phyloP scores from a whole-genome alignment of 2,113 vertebrate species.

The Vulpes lagopus region DNA sequence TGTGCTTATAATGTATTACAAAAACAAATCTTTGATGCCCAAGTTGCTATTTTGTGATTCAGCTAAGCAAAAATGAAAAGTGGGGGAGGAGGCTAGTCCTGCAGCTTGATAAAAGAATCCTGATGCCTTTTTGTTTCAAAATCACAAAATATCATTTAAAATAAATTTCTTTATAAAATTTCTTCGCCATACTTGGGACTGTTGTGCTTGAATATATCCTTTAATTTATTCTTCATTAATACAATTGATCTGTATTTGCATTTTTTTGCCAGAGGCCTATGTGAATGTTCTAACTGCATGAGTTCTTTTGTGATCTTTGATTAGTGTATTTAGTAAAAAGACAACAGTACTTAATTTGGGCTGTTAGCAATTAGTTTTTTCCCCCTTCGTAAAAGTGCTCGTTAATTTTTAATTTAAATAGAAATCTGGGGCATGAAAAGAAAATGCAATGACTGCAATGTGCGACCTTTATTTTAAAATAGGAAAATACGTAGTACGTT shows the following conservation, averaged over 20 bases:
- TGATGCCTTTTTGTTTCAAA: constrained; percentile 45
- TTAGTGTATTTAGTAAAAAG: constrained; percentile 60
- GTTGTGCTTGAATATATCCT: constrained; percentile 82
- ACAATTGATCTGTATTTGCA: constrained; percentile 46
- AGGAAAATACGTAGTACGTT: background rate
- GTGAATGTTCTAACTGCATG: constrained; percentile 72
- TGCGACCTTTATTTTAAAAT: constrained; percentile 56
- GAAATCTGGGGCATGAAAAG: background rate
- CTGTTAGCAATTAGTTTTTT: constrained; percentile 53
- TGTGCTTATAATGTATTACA: constrained; percentile 73
- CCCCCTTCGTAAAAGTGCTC: background rate
- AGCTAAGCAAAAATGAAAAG: constrained; percentile 57
- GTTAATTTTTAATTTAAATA: constrained; percentile 63
- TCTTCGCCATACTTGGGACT: constrained; percentile 74
- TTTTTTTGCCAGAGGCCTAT: constrained; percentile 66
- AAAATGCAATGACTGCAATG: constrained; percentile 9
- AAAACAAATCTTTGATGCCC: constrained; percentile 60
- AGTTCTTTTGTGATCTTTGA: constrained; percentile 55
- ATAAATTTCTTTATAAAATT: constrained; percentile 47
- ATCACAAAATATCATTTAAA: constrained; percentile 73
- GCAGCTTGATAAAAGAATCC: background rate
- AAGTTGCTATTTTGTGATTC: constrained; percentile 75
- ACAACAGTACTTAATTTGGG: constrained; percentile 40
- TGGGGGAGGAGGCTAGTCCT: background rate
- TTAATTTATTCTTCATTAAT: constrained; percentile 69